Evolutionary conservation across 2,113 vertebrate genomes (phyloP), one percentile per base, ranked within the genome.

Genomic region (Entomyzon cyanotis): DNA sequence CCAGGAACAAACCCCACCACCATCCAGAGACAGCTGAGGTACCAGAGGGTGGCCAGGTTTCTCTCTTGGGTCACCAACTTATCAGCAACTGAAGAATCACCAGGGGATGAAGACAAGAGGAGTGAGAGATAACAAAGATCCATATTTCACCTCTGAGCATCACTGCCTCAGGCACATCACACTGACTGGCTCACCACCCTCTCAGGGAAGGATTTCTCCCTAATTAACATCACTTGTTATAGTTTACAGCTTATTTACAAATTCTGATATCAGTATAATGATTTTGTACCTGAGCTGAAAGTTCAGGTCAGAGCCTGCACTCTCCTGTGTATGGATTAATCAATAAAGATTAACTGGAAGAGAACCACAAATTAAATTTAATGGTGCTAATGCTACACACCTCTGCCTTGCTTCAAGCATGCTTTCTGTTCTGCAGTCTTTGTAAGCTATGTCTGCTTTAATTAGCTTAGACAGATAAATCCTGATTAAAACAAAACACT

Each of bases 391-490:
- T 84, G 44, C 52, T 71, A 23, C 41, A 53, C 52, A 86, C 24
- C 64, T 93, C 76, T 68, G 67, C 67, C 55, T 73, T 85, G 41
- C 77, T 69, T 67, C 64, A 79, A 58, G 39, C 41, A 33, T 9
- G 31, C 24, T 64, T 92, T 89, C 60, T 64, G 49, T 82, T 85
- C 93, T 90, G n/a, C 55, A 44, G n/a, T 15, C 49, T 92, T 55
- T 76, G 56, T 80, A 80, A 93, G 20, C 53, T 88, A 23, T 73
- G 35, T 91, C 83, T 78, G 28, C 65, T 86, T 93, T 91, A 86
- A 88, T 90, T 83, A 85, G 41, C 77, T 70, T 60, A 92, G 85
- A 75, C 79, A 70, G 79, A 89, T 35, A 90, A 75, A 75, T 63
- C 75, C 84, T 60, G 62, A 53, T 76, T 27, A 93, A 92, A 92